These are phyloP conservation scores for Theodoxus fluviatilis DNA, from an alignment of 2,888 invertebrate genomes.

Conservation along the genomic window DNA sequence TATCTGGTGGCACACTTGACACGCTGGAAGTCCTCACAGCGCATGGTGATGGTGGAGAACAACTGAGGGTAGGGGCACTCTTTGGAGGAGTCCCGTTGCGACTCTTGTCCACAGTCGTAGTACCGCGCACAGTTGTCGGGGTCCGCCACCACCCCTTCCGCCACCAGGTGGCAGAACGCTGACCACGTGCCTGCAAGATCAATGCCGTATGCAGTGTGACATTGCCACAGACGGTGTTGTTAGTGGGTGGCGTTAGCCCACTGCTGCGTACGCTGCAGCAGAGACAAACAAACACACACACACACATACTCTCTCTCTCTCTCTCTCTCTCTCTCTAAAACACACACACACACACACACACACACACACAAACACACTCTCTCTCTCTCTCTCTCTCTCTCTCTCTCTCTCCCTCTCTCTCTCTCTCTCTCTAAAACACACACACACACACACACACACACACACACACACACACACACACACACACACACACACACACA, in stretches of 20 bases:
- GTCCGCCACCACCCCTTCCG: background rate
- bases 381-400: background rate
- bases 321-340: background rate
- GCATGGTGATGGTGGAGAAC: constrained; percentile 37
- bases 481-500: background rate
- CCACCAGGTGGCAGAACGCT: background rate
- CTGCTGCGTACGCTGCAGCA: background rate
- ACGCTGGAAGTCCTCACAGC: constrained; percentile 39
- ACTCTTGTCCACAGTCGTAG: constrained; percentile 23
- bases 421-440: constrained; percentile 13
- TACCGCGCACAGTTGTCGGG: constrained; percentile 5
- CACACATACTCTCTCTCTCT: background rate
- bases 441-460: constrained; percentile 20
- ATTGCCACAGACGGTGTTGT: too few relatives aligned
- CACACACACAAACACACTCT: background rate
- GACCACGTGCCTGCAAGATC: too few relatives aligned
- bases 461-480: constrained; percentile 16
- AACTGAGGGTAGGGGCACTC: constrained; percentile 45
- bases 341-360: constrained; percentile 18
- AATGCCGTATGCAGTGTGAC: too few relatives aligned
- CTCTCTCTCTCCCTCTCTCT: too few relatives aligned
- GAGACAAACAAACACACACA: constrained; percentile 4
- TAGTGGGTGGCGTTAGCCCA: background rate
- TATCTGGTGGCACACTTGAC: constrained; percentile 43
- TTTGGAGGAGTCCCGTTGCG: background rate